Percentiles rank a stretch among this genome's conserved stretches.
phyloP scores from a whole-genome alignment of 2,888 invertebrate species.

The Lasioglossum marginatum region DNA sequence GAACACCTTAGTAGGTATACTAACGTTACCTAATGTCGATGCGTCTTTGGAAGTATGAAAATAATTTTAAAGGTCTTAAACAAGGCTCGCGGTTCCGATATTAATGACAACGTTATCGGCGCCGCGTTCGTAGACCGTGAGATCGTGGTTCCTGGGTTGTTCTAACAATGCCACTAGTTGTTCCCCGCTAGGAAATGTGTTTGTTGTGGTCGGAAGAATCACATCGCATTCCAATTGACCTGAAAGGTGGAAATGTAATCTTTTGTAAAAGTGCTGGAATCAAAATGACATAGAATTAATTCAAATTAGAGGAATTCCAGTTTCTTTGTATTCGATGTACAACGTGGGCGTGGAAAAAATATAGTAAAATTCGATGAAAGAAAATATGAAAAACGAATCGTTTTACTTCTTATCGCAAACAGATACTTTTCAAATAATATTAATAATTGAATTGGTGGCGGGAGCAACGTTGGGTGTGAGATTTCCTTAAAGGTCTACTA shows the following conservation, averaged over 20 bases:
- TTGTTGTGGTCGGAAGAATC: slow-evolving; percentile 74
- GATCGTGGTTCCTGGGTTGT: slow-evolving; percentile 78
- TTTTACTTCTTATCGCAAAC: background rate
- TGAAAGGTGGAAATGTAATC: slow-evolving; percentile 14
- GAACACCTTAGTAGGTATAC: slow-evolving; percentile 52
- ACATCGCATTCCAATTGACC: slow-evolving; percentile 81
- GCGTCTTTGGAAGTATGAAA: slow-evolving; percentile 54
- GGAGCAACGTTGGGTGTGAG: no score
- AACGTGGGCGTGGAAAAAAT: background rate
- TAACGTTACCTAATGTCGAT: slow-evolving; percentile 22
- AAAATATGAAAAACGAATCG: background rate
- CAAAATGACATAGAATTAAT: background rate
- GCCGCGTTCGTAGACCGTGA: slow-evolving; percentile 78
- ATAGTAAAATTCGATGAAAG: background rate
- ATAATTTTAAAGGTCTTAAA: slow-evolving; percentile 82
- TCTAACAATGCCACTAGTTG: slow-evolving; percentile 78
- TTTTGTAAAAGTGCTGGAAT: background rate
- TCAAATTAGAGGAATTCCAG: background rate
- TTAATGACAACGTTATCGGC: slow-evolving; percentile 82
- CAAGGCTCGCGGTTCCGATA: slow-evolving; percentile 89
- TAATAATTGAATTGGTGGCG: no score
- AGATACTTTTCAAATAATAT: background rate
- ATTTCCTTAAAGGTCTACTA: no score
- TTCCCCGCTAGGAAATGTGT: slow-evolving; percentile 75
- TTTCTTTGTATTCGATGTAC: background rate